Evolutionary conservation across 2,797 vertebrate species (phyloP).

Genomic region (Trachurus trachurus): DNA sequence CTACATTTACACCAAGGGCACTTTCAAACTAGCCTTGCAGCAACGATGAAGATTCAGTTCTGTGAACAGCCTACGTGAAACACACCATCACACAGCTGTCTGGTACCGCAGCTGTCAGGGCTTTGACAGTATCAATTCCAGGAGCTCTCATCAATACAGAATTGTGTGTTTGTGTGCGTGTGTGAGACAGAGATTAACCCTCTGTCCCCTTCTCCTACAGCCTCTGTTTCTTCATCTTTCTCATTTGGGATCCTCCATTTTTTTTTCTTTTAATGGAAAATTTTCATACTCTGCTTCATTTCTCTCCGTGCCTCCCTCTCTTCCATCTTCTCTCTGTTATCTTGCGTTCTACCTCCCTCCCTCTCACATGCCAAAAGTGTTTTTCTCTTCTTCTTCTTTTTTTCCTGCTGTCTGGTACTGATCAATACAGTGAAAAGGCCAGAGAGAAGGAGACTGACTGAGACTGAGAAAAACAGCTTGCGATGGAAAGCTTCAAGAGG

Average conservation of each 20-base stretch:
- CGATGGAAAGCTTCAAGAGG: constrained; percentile 2
- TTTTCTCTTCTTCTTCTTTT: constrained; percentile 81
- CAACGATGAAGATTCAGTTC: too few species aligned
- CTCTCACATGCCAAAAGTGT: constrained; percentile 81
- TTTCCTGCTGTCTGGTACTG: constrained; percentile 78
- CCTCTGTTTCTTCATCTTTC: constrained; percentile 62
- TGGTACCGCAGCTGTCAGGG: constrained; percentile 75
- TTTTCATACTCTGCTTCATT: constrained; percentile 48
- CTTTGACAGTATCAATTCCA: constrained; percentile 76
- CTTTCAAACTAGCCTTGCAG: too few species aligned
- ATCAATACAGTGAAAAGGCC: constrained; percentile 91
- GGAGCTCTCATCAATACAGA: constrained; percentile 50
- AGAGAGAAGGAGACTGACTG: constrained; percentile 45
- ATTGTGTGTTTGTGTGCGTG: constrained; percentile 19
- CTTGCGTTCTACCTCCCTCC: constrained; percentile 26
- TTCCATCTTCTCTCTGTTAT: constrained; percentile 21
- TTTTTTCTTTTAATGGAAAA: constrained; percentile 67
- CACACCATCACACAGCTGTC: constrained; percentile 7
- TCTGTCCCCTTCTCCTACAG: constrained; percentile 47
- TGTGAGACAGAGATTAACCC: constrained; percentile 53
- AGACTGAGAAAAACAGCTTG: not conserved
- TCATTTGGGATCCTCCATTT: constrained; percentile 1
- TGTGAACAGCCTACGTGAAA: too few species aligned
- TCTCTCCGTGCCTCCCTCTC: constrained; percentile 10
- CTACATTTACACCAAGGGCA: too few species aligned